A percentile compares a stretch with the other conserved stretches of the same genome.
Evolutionary conservation across 2,113 vertebrate species (phyloP).

Genomic region (Menidia beryllina): DNA sequence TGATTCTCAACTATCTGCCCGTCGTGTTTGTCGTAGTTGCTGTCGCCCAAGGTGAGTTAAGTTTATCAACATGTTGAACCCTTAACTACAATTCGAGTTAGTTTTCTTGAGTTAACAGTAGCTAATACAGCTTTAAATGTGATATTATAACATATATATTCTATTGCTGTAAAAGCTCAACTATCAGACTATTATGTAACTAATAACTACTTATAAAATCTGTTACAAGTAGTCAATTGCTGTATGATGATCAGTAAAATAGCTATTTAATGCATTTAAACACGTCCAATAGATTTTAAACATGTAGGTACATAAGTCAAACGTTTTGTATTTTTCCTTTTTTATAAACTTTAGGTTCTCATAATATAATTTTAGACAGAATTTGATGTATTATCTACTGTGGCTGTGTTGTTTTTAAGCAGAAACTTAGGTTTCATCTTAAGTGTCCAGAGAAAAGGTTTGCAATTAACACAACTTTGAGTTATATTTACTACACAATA

Average conservation of each 20-base stretch:
- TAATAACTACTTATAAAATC: neutral
- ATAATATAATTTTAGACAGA: too few relatives aligned
- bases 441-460: too few relatives aligned
- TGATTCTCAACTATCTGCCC: conserved; percentile 25
- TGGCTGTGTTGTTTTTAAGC: neutral
- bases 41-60: conserved; percentile 49
- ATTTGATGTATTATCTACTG: neutral
- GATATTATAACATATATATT: neutral
- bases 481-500: neutral
- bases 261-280: too few relatives aligned
- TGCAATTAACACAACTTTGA: neutral
- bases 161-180: neutral
- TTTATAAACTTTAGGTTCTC: too few relatives aligned
- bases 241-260: too few relatives aligned
- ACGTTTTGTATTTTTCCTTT: too few relatives aligned
- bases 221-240: too few relatives aligned
- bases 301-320: too few relatives aligned
- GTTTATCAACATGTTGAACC: neutral
- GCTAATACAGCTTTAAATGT: neutral
- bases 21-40: conserved; percentile 25
- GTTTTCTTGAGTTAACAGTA: neutral
- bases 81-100: neutral
- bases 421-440: too few relatives aligned
- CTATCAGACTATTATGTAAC: neutral
- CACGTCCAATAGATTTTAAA: too few relatives aligned